Conservation (phyloP, 2,113 vertebrate species). For the Chaetura pelagica region DNA sequence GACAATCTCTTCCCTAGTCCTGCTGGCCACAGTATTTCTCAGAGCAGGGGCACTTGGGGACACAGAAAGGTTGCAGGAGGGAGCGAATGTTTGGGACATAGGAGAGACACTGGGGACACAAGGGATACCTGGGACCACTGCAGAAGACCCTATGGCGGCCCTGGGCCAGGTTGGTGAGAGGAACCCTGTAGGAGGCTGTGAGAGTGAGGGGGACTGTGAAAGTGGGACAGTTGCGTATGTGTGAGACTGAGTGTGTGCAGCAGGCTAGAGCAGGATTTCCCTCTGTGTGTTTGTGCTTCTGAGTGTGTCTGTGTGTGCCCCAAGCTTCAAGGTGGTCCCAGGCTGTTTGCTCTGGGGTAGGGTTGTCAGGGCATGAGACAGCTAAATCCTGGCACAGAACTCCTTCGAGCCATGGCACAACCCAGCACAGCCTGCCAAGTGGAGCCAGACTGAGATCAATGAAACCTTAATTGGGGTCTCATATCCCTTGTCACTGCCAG, state of each 20-base stretch:
- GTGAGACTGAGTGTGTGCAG: accelerated
- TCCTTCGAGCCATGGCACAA: background rate
- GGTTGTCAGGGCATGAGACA: background rate
- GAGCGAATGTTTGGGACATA: too few species aligned
- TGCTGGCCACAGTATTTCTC: too few species aligned
- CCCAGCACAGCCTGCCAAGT: background rate
- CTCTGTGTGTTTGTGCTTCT: background rate
- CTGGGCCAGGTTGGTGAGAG: accelerated
- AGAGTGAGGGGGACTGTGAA: background rate
- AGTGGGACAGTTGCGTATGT: accelerated
- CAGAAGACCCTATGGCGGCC: background rate
- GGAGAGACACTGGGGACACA: slow-evolving; percentile 73
- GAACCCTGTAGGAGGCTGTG: too few species aligned
- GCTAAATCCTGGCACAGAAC: background rate
- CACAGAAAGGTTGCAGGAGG: slow-evolving; percentile 55
- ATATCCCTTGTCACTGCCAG: background rate
- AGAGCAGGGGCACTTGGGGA: background rate
- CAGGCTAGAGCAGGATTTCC: background rate
- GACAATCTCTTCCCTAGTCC: too few species aligned
- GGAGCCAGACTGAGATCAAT: background rate
- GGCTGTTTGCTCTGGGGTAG: background rate
- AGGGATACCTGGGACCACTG: background rate
- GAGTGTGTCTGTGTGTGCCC: too few species aligned
- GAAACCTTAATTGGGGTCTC: slow-evolving; percentile 11
- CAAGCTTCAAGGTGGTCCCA: too few species aligned